Evolutionary conservation across 2,888 invertebrate species (phyloP), one percentile per base, ranked within the genome.

Genomic region (Tolmerus cingulatus): DNA sequence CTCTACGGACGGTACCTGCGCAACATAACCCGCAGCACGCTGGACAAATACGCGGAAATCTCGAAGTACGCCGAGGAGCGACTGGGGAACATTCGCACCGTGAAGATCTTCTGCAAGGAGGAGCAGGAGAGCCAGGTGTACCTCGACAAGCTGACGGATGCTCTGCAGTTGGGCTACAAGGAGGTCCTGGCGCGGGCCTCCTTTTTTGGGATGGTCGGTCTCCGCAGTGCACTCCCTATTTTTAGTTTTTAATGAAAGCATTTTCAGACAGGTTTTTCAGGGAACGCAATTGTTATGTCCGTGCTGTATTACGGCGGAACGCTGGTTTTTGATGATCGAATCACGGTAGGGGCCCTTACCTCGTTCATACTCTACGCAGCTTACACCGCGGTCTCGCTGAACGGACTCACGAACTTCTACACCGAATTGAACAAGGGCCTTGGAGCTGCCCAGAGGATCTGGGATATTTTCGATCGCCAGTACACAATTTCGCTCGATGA

Each of bases 331-430:
- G 95, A 96, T 1, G 95, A 96, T 74, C 93, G 95, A 27, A 93
- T 97, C 87, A 95, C 96, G 0, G 96, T 98, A 16, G 98, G 99
- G 5, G 96, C 96, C 89, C 94, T 99, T 23, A 98, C 98, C 0
- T 97, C 99, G 0, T 99, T 99, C 92, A 94, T 99, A 14, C 92
- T 99, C 16, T 99, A 99, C 91, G 98, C 99, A 0, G 98, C 97
- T 0, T 98, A 98, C 90, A 97, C 98, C 19, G 98, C 98, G 14
- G 95, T 98, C 43, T 97, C 98, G 57, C 95, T 98, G 57, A 96
- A 96, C 78, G 98, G 98, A 14, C 91, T 99, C n/a, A 97, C 97
- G 78, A 96, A 96, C 89, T 98, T 98, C 92, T 99, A 98, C 91
- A 96, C 98, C 0, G 98, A 99, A 91, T 92, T 99, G 89, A 99